Evolutionary conservation across 2,888 invertebrate species (phyloP).

Genomic region (Polydrusus pterygomalis): DNA sequence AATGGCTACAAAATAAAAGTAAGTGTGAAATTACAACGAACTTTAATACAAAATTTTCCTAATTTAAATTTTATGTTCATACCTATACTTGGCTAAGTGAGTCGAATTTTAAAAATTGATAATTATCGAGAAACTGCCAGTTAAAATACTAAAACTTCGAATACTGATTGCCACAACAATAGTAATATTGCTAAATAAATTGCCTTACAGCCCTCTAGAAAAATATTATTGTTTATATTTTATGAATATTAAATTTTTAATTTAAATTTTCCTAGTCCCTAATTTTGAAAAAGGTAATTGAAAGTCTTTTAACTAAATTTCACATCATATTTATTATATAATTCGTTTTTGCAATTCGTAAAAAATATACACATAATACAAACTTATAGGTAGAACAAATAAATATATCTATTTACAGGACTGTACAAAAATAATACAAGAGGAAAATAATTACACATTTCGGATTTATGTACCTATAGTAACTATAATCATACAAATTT

Average conservation of each 20-base stretch:
- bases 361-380: conserved; percentile 73
- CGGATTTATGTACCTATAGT: conserved; percentile 57
- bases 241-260: neutral
- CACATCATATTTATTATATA: conserved; percentile 71
- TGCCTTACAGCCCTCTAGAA: too few species aligned
- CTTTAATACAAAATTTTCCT: too few species aligned
- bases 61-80: too few species aligned
- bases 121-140: too few species aligned
- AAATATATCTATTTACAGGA: conserved; percentile 73
- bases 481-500: conserved; percentile 42
- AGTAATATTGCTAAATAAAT: too few species aligned
- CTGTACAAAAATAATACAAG: conserved; percentile 73
- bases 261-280: neutral
- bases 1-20: too few species aligned
- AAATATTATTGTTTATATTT: too few species aligned
- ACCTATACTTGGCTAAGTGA: too few species aligned
- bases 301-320: conserved; percentile 62
- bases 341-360: conserved; percentile 71
- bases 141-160: too few species aligned
- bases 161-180: too few species aligned
- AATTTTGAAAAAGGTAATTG: conserved; percentile 8
- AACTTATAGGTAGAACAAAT: conserved; percentile 71
- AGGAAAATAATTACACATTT: conserved; percentile 63
- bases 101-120: too few species aligned
- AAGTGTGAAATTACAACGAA: too few species aligned